Conservation (phyloP, 1,140 invertebrate species). For the Diachasmimorpha longicaudata region DNA sequence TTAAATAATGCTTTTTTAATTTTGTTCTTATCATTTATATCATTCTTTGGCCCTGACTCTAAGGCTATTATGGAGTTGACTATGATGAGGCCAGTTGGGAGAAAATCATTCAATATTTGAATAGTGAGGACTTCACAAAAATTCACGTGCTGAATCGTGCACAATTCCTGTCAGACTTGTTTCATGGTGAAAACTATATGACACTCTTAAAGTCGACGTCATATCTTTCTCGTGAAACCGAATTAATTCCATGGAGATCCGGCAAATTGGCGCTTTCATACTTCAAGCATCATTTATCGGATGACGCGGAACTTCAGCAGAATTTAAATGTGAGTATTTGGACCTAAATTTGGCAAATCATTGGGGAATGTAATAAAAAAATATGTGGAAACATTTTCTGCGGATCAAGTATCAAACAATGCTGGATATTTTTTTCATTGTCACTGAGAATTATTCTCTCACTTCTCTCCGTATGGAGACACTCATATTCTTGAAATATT, state of each 20-base stretch:
- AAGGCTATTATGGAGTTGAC: slow-evolving; percentile 81
- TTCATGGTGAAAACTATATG: slow-evolving; percentile 66
- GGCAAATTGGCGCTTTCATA: slow-evolving; percentile 12
- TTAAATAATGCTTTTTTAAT: too few relatives aligned
- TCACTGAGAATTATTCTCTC: too few relatives aligned
- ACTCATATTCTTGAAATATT: slow-evolving; percentile 11
- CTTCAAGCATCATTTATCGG: neutral
- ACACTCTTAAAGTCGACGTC: slow-evolving; percentile 66
- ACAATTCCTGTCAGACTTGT: slow-evolving; percentile 78
- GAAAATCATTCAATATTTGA: slow-evolving; percentile 70
- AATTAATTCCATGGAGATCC: slow-evolving; percentile 59
- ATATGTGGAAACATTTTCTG: too few relatives aligned
- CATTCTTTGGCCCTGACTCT: slow-evolving; percentile 6
- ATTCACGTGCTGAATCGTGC: slow-evolving; percentile 73
- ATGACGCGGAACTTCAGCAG: slow-evolving; percentile 1
- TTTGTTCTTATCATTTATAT: too few relatives aligned
- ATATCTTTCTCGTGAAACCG: slow-evolving; percentile 68
- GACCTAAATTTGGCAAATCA: slow-evolving; percentile 1
- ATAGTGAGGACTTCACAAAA: slow-evolving; percentile 53
- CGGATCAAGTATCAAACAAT: too few relatives aligned
- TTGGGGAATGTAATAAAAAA: too few relatives aligned
- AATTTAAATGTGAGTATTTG: neutral
- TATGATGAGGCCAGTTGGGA: slow-evolving; percentile 81
- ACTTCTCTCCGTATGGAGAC: too few relatives aligned
- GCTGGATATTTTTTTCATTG: too few relatives aligned